A percentile compares a stretch with the other conserved stretches of the same genome.
Evolutionary conservation across 2,888 invertebrate species (phyloP).

Genomic region (Troglohyphantes excavatus): DNA sequence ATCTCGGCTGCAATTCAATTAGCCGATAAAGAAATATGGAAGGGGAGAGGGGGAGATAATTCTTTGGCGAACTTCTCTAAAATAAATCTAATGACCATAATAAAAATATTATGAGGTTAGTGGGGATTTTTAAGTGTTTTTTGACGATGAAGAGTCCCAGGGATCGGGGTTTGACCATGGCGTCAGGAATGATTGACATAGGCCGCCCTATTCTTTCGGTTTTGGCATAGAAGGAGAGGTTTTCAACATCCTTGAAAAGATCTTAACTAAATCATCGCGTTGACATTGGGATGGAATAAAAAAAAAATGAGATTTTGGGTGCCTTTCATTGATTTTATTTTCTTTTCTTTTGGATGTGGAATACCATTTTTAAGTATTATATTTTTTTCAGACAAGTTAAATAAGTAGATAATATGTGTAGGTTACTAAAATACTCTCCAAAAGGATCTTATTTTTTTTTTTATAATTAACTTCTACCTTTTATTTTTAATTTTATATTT

Average conservation of each 20-base stretch:
- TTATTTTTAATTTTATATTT: too few species aligned
- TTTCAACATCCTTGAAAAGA: slow-evolving; percentile 28
- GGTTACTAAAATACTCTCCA: too few species aligned
- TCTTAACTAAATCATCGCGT: slow-evolving; percentile 20
- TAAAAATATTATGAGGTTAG: slow-evolving; percentile 18
- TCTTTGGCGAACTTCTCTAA: slow-evolving; percentile 33
- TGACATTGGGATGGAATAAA: not conserved
- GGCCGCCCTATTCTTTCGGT: not conserved
- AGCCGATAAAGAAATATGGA: slow-evolving; percentile 53
- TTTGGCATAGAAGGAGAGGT: not conserved
- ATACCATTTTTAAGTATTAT: too few species aligned
- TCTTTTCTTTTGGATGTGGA: too few species aligned
- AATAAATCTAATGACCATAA: slow-evolving; percentile 65
- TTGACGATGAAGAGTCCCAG: slow-evolving; percentile 33
- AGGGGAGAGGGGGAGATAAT: not conserved
- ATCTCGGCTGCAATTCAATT: slow-evolving; percentile 58
- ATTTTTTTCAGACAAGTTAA: too few species aligned
- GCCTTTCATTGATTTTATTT: too few species aligned
- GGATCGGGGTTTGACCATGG: slow-evolving; percentile 35
- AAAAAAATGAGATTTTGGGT: not conserved
- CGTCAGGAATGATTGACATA: not conserved
- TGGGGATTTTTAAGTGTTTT: slow-evolving; percentile 63
- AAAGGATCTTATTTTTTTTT: too few species aligned
- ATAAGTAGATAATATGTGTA: too few species aligned
- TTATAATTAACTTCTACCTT: too few species aligned